Percentiles rank a stretch among this genome's conserved stretches.
These are phyloP conservation scores for Drosophila leonis DNA, from an alignment of 2,888 invertebrate genomes.

Conservation along the genomic window DNA sequence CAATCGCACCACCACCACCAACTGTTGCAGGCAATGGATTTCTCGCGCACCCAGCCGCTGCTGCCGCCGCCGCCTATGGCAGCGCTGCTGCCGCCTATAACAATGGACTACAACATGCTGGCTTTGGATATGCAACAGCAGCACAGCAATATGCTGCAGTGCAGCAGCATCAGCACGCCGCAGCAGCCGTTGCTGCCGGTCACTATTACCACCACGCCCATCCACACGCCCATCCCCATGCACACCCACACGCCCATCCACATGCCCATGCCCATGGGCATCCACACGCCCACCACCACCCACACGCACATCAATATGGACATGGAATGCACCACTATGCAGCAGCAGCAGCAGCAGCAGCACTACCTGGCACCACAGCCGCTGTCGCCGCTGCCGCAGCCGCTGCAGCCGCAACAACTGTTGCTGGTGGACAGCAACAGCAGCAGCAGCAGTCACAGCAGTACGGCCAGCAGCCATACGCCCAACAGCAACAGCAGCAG, in stretches of 20 bases:
- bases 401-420: slow-evolving; percentile 63
- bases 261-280: slow-evolving; percentile 61
- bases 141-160: slow-evolving; percentile 79
- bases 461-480: slow-evolving; percentile 80
- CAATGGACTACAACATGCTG: slow-evolving; percentile 84
- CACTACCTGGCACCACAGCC: slow-evolving; percentile 67
- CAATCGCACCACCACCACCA: slow-evolving; percentile 66
- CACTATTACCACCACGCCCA: slow-evolving; percentile 86
- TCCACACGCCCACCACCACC: slow-evolving; percentile 66
- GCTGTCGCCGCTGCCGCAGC: slow-evolving; percentile 86
- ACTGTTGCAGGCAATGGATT: slow-evolving; percentile 77
- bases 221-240: slow-evolving; percentile 52
- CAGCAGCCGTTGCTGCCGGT: slow-evolving; percentile 71
- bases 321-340: slow-evolving; percentile 83
- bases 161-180: slow-evolving; percentile 75
- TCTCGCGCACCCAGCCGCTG: slow-evolving; percentile 81
- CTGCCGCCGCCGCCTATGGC: slow-evolving; percentile 80
- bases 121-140: slow-evolving; percentile 84
- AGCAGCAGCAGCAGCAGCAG: slow-evolving; percentile 42
- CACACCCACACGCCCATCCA: slow-evolving; percentile 72
- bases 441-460: slow-evolving; percentile 36
- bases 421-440: slow-evolving; percentile 57
- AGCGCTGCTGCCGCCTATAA: slow-evolving; percentile 81
- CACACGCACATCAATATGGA: slow-evolving; percentile 67
- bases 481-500: slow-evolving; percentile 61